These are phyloP conservation scores for Tympanoctomys barrerae DNA, from an alignment of 2,797 vertebrate species.

Conservation along the genomic window DNA sequence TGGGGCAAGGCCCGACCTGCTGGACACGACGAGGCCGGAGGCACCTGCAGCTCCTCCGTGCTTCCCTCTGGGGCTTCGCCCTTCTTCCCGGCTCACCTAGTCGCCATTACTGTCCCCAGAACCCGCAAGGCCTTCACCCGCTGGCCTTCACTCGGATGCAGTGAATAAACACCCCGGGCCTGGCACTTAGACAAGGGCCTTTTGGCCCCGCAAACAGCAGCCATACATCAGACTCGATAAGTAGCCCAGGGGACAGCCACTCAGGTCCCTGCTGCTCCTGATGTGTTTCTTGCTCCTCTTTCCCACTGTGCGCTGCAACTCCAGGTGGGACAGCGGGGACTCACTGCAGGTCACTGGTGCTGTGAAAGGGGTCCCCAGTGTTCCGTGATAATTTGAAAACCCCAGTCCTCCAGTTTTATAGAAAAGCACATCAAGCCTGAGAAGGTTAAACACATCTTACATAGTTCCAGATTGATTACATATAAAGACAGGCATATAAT, in stretches of 20 bases:
- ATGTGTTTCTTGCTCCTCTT: neutral
- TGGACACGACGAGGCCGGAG: no score
- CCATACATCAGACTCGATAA: no score
- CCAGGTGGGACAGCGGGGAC: neutral
- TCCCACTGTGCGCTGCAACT: neutral
- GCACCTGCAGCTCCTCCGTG: no score
- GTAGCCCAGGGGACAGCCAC: neutral
- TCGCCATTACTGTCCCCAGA: neutral
- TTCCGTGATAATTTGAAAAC: neutral
- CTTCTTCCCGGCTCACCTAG: neutral
- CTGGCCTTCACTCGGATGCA: neutral
- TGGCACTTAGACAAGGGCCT: no score
- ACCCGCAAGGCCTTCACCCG: neutral
- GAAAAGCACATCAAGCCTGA: neutral
- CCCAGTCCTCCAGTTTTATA: neutral
- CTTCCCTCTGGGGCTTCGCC: accelerated
- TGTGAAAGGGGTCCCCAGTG: neutral
- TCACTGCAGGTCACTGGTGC: neutral
- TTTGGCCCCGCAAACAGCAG: neutral
- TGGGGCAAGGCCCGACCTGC: no score
- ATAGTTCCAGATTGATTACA: neutral
- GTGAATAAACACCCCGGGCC: neutral
- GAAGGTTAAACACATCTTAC: neutral
- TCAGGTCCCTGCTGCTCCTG: neutral
- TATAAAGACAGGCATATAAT: neutral